Evolutionary conservation across 2,113 vertebrate genomes (phyloP).

Genomic region (Anarrhichthys ocellatus): DNA sequence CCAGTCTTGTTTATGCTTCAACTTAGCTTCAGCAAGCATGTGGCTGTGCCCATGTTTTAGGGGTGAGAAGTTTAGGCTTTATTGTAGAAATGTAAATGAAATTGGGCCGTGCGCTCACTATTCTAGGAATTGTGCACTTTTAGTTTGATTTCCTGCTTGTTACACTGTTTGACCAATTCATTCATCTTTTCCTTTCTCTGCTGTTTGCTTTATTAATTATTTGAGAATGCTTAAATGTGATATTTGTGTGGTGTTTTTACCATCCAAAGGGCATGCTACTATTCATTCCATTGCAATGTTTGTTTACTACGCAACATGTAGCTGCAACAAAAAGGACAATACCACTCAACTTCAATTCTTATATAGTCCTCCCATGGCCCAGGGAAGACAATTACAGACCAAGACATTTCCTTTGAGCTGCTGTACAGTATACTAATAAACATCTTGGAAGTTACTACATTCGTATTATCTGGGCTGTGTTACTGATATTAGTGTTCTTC

Average conservation of each 20-base stretch:
- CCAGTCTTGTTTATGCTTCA: conserved; percentile 39
- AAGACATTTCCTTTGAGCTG: not conserved
- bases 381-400: conserved; percentile 1
- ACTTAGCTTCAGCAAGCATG: not conserved
- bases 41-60: not conserved
- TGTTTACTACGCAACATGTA: conserved; percentile 28
- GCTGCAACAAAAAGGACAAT: conserved; percentile 22
- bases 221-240: conserved; percentile 37
- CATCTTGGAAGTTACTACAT: not conserved
- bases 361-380: not conserved
- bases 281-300: not conserved
- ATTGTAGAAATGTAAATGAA: conserved; percentile 13
- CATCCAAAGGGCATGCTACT: conserved; percentile 6
- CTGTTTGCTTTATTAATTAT: conserved; percentile 35
- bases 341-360: conserved; percentile 49
- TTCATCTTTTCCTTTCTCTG: conserved; percentile 38
- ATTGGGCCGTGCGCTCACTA: conserved; percentile 28
- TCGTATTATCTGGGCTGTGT: not conserved
- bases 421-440: not conserved
- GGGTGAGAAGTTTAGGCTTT: not conserved
- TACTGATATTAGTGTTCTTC: not conserved
- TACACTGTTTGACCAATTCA: conserved; percentile 61
- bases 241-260: conserved; percentile 41
- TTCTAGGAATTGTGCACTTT: conserved; percentile 52
- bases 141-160: conserved; percentile 59